Percentiles rank a stretch among this genome's conserved stretches.
These are phyloP conservation scores for Oreochromis aureus DNA, from an alignment of 2,113 vertebrate genomes.

Conservation along the genomic window DNA sequence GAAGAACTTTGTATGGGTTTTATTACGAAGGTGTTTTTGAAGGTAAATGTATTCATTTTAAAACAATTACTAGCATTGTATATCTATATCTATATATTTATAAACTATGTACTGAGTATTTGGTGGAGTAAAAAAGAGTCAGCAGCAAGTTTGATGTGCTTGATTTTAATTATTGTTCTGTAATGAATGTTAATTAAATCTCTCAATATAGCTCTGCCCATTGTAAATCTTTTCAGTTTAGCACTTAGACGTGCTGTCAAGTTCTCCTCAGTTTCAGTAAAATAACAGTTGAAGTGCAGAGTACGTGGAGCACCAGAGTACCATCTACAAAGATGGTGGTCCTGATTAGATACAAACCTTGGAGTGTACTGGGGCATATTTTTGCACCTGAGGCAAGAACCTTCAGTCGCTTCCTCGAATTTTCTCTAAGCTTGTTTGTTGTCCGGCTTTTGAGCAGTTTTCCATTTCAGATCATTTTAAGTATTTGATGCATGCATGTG, in stretches of 20 bases:
- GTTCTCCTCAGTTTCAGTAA: not conserved
- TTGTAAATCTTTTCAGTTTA: not conserved
- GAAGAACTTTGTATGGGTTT: not conserved
- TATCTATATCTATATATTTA: not conserved
- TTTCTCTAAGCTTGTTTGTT: not conserved
- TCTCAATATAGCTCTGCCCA: not conserved
- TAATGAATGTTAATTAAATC: conserved; percentile 38
- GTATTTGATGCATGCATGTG: not conserved
- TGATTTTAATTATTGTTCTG: conserved; percentile 18
- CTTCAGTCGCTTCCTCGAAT: not conserved
- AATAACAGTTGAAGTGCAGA: not conserved
- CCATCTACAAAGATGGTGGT: not conserved
- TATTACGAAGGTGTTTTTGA: not conserved
- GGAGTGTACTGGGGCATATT: not conserved
- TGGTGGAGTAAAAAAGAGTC: not conserved
- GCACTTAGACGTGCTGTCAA: not conserved
- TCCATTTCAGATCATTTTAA: not conserved
- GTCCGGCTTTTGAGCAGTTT: not conserved
- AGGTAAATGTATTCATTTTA: not conserved
- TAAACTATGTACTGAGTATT: not conserved
- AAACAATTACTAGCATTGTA: not conserved
- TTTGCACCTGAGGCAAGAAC: not conserved
- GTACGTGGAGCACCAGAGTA: not conserved
- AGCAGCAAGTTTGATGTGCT: conserved; percentile 18
- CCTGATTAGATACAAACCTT: not conserved